Percentiles rank a stretch among this genome's conserved stretches.
Conservation (phyloP, 2,888 invertebrate genomes). For the Cephus pygmeus region DNA sequence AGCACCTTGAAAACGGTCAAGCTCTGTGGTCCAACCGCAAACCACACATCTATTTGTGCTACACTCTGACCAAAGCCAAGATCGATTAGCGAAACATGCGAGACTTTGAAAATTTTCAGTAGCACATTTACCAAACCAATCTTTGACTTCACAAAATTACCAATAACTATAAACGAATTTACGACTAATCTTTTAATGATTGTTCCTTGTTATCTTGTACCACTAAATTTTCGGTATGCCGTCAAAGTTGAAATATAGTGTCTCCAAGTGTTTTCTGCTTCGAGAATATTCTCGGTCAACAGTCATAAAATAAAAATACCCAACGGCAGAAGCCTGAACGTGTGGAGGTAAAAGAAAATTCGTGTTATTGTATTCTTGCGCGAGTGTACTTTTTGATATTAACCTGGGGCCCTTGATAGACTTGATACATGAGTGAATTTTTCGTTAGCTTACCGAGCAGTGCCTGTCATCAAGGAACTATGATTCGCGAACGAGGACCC, state of each 20-base stretch:
- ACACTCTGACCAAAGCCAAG: background rate
- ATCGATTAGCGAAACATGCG: background rate
- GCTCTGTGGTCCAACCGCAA: background rate
- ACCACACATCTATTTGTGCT: background rate
- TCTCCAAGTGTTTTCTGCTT: background rate
- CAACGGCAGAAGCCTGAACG: background rate
- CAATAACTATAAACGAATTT: background rate
- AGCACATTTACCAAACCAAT: background rate
- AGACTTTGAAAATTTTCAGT: background rate
- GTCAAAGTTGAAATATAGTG: background rate
- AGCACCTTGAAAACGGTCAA: background rate
- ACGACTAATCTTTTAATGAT: background rate
- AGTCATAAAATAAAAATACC: background rate
- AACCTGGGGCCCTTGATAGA: background rate
- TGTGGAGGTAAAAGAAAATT: background rate
- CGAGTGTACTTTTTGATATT: background rate
- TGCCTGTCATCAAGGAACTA: slow-evolving; percentile 63
- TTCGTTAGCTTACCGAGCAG: slow-evolving; percentile 52
- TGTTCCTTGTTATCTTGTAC: background rate
- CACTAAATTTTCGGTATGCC: background rate
- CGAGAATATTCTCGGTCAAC: background rate
- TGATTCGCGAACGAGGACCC: slow-evolving; percentile 57
- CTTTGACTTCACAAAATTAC: background rate
- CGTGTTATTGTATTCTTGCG: background rate
- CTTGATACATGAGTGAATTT: background rate